phyloP scores from a whole-genome alignment of 23 tunicate species.

The Styela clava region DNA sequence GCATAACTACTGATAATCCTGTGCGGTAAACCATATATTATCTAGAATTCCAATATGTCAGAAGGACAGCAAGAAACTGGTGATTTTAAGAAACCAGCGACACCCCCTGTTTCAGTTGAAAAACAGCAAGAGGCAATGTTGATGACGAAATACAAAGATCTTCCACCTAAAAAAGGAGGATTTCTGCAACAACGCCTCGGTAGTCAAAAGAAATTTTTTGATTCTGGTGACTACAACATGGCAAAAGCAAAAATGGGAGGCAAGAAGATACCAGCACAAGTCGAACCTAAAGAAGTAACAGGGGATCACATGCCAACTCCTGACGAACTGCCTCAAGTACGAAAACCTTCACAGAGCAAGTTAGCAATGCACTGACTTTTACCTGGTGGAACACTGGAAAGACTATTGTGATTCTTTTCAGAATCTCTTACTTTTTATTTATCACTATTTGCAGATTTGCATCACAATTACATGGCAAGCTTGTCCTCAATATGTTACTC shows the following conservation, averaged over 20 bases:
- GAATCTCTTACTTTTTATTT: not conserved
- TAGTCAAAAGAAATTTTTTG: conserved; percentile 60
- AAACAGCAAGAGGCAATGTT: conserved; percentile 79
- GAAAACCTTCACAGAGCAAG: conserved; percentile 69
- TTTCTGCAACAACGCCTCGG: conserved; percentile 48
- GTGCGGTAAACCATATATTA: no score
- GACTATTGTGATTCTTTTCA: not conserved
- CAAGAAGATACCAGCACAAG: conserved; percentile 45
- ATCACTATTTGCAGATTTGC: no score
- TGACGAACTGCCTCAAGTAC: conserved; percentile 69
- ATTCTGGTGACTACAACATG: conserved; percentile 97
- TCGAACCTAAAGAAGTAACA: conserved; percentile 52
- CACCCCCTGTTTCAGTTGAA: conserved; percentile 24
- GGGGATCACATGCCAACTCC: conserved; percentile 95
- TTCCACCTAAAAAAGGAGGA: conserved; percentile 70
- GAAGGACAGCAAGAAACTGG: not conserved
- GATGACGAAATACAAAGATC: conserved; percentile 55
- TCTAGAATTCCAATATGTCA: conserved; percentile 8
- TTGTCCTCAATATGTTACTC: no score
- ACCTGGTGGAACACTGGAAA: not conserved
- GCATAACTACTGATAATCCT: no score
- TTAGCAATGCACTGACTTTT: conserved; percentile 43
- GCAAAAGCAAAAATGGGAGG: conserved; percentile 69
- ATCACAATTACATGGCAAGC: no score
- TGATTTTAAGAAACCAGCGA: conserved; percentile 22